Evolutionary conservation across 1,140 invertebrate species (phyloP).

Genomic region (Globodera ellingtonae): DNA sequence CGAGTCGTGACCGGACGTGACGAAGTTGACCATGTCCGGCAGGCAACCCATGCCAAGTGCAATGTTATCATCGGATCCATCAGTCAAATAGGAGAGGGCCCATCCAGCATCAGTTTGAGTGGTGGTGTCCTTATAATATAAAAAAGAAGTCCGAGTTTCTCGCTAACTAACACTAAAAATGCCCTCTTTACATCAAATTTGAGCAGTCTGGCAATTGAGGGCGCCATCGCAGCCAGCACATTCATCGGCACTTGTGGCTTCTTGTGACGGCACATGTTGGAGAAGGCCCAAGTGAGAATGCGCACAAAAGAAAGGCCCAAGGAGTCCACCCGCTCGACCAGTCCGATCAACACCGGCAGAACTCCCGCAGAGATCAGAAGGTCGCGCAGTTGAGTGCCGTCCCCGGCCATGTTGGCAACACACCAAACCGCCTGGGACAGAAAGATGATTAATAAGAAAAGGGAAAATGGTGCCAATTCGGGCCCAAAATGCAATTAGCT

Average conservation of each 20-base stretch:
- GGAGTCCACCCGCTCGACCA: not conserved
- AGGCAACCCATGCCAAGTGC: conserved; percentile 12
- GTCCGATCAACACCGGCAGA: conserved; percentile 9
- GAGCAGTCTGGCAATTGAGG: conserved; percentile 29
- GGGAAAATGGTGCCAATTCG: too few relatives aligned
- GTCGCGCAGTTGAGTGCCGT: conserved; percentile 43
- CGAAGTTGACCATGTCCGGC: conserved; percentile 20
- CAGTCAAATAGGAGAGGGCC: conserved; percentile 52
- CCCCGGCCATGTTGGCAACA: conserved; percentile 68
- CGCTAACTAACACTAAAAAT: too few relatives aligned
- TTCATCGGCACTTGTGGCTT: conserved; percentile 34
- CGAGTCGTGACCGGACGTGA: conserved; percentile 14
- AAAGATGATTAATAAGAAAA: not conserved
- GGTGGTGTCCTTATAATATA: conserved; percentile 10
- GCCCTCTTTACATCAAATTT: not conserved
- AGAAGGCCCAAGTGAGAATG: conserved; percentile 43
- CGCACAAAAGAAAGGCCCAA: conserved; percentile 33
- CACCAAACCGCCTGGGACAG: conserved; percentile 68
- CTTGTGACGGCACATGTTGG: conserved; percentile 48
- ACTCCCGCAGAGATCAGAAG: conserved; percentile 20
- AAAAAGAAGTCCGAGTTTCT: not conserved
- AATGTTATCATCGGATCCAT: conserved; percentile 47
- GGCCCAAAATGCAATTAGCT: too few relatives aligned
- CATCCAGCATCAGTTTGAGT: conserved; percentile 38
- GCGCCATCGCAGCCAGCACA: conserved; percentile 17